phyloP scores from a whole-genome alignment of 1,140 invertebrate species.

The Drosophila nebulosa region DNA sequence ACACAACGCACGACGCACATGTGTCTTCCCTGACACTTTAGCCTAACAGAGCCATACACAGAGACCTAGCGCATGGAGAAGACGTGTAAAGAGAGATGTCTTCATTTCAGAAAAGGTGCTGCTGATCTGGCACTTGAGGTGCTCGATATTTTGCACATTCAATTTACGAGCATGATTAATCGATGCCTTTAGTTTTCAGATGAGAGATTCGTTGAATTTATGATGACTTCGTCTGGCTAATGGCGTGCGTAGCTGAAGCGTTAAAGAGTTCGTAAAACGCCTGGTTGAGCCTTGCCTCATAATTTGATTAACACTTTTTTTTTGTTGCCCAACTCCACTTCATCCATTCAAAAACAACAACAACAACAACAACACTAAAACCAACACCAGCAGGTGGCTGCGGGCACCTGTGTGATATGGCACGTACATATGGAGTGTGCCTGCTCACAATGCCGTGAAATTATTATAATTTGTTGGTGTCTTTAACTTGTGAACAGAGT shows the following conservation, averaged over 20 bases:
- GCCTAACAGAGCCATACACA: background rate
- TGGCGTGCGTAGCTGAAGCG: slow-evolving; percentile 77
- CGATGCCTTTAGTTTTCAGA: slow-evolving; percentile 28
- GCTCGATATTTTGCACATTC: slow-evolving; percentile 53
- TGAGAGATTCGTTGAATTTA: slow-evolving; percentile 28
- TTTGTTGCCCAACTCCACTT: slow-evolving; percentile 21
- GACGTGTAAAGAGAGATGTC: slow-evolving; percentile 15
- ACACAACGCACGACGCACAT: slow-evolving; percentile 58
- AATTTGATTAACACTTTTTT: slow-evolving; percentile 76
- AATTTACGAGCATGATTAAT: slow-evolving; percentile 60
- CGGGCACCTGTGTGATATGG: slow-evolving; percentile 26
- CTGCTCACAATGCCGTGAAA: slow-evolving; percentile 63
- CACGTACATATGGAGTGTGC: slow-evolving; percentile 28
- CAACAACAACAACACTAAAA: background rate
- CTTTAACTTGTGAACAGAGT: slow-evolving; percentile 37
- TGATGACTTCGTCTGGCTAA: slow-evolving; percentile 47
- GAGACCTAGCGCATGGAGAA: background rate
- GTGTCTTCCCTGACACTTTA: slow-evolving; percentile 40
- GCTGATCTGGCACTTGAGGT: slow-evolving; percentile 1
- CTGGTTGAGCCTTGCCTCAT: slow-evolving; percentile 61
- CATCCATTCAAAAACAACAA: background rate
- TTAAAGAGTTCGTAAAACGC: slow-evolving; percentile 74
- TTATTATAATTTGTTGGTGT: slow-evolving; percentile 62
- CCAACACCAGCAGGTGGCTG: background rate
- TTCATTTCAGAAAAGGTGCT: slow-evolving; percentile 41